Evolutionary conservation across 2,888 invertebrate species (phyloP).

Genomic region (Cataglyphis livida): DNA sequence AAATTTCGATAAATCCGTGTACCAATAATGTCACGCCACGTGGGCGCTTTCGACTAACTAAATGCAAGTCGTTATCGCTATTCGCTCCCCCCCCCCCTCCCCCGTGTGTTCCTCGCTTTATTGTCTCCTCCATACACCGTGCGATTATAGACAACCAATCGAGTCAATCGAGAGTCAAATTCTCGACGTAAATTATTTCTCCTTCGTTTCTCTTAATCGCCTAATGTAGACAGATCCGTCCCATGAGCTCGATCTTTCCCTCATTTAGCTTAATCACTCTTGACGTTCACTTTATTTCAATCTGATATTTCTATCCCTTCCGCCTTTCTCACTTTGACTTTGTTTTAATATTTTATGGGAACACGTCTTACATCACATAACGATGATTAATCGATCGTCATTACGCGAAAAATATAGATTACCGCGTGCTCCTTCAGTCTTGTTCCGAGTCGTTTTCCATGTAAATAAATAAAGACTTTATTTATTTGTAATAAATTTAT

Average conservation of each 20-base stretch:
- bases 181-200: neutral
- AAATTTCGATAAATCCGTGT: constrained; percentile 47
- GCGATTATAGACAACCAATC: constrained; percentile 21
- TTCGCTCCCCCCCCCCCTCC: neutral
- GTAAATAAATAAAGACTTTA: neutral
- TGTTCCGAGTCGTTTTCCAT: neutral
- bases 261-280: constrained; percentile 6
- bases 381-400: constrained; percentile 19
- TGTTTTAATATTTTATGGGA: neutral
- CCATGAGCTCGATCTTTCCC: neutral
- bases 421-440: neutral
- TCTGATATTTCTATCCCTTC: neutral
- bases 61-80: constrained; percentile 29
- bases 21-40: constrained; percentile 34
- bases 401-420: neutral
- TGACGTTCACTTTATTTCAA: constrained; percentile 16
- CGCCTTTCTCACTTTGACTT: neutral
- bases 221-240: neutral
- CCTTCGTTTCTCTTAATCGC: constrained; percentile 3
- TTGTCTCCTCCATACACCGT: neutral
- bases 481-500: too few relatives aligned
- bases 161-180: constrained; percentile 7
- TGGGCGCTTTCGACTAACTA: neutral
- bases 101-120: neutral
- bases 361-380: neutral